These are phyloP conservation scores for Deroplatys truncata DNA, from an alignment of 2,888 invertebrate genomes.

Conservation along the genomic window DNA sequence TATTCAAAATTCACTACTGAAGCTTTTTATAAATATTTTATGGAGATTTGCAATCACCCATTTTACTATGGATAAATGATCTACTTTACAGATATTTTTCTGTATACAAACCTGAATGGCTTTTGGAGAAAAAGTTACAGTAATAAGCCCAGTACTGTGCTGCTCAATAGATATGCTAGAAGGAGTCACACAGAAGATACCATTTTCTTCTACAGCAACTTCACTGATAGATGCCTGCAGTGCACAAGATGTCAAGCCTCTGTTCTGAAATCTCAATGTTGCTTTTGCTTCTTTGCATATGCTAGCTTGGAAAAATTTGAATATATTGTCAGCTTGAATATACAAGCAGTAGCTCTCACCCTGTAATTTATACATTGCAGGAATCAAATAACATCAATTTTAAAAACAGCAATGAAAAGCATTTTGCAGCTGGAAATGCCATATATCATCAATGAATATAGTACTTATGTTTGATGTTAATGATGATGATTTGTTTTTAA, in stretches of 20 bases:
- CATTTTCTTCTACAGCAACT: neutral
- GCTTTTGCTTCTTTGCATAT: conserved; percentile 40
- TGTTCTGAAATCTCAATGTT: conserved; percentile 43
- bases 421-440: neutral
- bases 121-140: neutral
- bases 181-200: neutral
- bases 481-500: too few species aligned
- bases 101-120: neutral
- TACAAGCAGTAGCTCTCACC: conserved; percentile 41
- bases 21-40: too few species aligned
- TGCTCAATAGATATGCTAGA: neutral
- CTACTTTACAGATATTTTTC: too few species aligned
- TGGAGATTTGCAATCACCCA: too few species aligned
- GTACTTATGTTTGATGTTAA: too few species aligned
- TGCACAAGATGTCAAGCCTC: conserved; percentile 33
- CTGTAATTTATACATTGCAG: conserved; percentile 36
- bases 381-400: neutral
- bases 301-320: conserved; percentile 44
- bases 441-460: too few species aligned
- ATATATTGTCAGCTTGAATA: conserved; percentile 39
- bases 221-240: neutral
- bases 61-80: too few species aligned
- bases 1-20: too few species aligned
- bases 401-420: neutral
- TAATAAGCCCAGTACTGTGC: neutral